A percentile compares a stretch with the other conserved stretches of the same genome.
Conservation (phyloP, 2,797 vertebrate genomes). For the Scleropages formosus region DNA sequence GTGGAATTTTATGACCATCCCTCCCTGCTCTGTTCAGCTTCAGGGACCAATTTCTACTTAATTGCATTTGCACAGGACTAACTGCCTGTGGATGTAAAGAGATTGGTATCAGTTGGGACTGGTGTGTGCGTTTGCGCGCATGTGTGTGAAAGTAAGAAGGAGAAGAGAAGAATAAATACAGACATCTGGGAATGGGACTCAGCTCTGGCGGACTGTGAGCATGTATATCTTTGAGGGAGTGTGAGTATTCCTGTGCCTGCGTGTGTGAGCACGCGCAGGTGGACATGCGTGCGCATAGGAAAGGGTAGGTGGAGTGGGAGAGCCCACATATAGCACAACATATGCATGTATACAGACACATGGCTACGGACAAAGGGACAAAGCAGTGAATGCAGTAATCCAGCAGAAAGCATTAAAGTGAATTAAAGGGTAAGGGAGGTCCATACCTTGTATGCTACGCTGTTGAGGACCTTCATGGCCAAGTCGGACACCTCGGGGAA, state of each 20-base stretch:
- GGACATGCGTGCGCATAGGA: background rate
- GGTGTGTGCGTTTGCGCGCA: background rate
- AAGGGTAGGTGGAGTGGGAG: background rate
- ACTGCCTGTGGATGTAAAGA: slow-evolving; percentile 23
- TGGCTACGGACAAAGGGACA: background rate
- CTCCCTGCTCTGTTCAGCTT: slow-evolving; percentile 45
- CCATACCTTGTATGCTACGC: slow-evolving; percentile 92
- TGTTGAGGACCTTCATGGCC: slow-evolving; percentile 97
- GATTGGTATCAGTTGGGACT: background rate
- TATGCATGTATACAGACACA: too few relatives aligned
- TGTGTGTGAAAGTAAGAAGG: slow-evolving; percentile 34
- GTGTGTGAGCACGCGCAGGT: background rate
- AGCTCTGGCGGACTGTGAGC: background rate
- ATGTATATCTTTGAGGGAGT: too few relatives aligned
- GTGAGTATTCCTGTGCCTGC: background rate
- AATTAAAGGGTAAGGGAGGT: background rate
- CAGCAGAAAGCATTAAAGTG: background rate
- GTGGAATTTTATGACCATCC: slow-evolving; percentile 16
- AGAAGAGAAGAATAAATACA: background rate
- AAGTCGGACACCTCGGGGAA: slow-evolving; percentile 93
- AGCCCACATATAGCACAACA: background rate
- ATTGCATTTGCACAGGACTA: slow-evolving; percentile 63
- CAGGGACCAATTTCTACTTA: slow-evolving; percentile 59
- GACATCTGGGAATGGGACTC: background rate
- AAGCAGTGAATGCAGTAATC: background rate